Conservation (phyloP, 2,113 vertebrate genomes). For the Aix galericulata region DNA sequence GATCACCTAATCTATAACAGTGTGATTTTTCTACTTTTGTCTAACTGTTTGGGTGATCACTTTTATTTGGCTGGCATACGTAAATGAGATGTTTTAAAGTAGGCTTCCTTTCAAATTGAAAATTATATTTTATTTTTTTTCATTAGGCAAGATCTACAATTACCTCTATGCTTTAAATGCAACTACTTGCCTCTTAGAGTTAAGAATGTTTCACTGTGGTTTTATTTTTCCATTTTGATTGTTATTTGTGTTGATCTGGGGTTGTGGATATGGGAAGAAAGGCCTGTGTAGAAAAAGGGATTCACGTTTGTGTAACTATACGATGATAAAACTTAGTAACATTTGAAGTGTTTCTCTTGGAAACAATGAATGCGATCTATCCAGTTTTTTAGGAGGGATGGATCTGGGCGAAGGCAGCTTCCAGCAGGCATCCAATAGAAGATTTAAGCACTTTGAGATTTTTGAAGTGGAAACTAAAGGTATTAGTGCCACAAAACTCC, state of each 20-base stretch:
- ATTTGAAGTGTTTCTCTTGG: slow-evolving; percentile 38
- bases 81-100: not conserved
- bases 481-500: slow-evolving; percentile 36
- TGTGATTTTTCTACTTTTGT: not conserved
- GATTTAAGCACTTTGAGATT: slow-evolving; percentile 8
- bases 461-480: slow-evolving; percentile 22
- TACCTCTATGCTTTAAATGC: not conserved
- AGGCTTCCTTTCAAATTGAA: not conserved
- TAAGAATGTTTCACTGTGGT: not conserved
- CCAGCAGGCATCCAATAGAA: not conserved
- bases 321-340: not conserved
- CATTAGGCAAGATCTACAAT: not conserved
- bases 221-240: not conserved
- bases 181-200: not conserved
- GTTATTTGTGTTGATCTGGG: not conserved
- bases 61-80: not conserved
- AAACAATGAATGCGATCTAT: slow-evolving; percentile 18
- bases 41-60: not conserved
- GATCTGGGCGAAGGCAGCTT: not conserved
- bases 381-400: not conserved
- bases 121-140: not conserved
- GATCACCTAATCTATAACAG: not conserved
- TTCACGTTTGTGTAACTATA: not conserved
- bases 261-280: not conserved
- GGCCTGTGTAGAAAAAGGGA: not conserved